phyloP scores from a whole-genome alignment of 2,888 invertebrate genomes.

The Tuta absoluta region DNA sequence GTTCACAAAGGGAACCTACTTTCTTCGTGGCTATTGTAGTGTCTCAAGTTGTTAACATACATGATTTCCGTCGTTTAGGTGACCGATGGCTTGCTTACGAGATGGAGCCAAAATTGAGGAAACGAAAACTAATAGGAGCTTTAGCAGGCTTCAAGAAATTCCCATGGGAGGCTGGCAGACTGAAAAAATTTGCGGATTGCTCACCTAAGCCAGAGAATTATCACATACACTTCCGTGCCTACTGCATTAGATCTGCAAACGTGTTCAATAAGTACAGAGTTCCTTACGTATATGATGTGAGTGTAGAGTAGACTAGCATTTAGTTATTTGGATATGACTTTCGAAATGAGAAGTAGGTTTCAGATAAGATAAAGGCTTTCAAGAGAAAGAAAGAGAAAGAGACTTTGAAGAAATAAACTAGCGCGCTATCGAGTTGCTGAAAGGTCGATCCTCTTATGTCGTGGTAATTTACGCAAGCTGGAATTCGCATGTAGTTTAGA shows the following conservation, averaged over 20 bases:
- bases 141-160: conserved; percentile 68
- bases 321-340: background rate
- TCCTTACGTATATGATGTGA: conserved; percentile 76
- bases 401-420: too few species aligned
- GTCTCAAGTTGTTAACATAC: background rate
- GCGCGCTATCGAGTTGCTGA: too few species aligned
- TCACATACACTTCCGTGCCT: conserved; percentile 76
- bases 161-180: conserved; percentile 76
- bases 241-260: conserved; percentile 70
- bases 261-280: conserved; percentile 69
- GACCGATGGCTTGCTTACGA: conserved; percentile 61
- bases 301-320: conserved; percentile 30
- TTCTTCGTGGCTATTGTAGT: too few species aligned
- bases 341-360: background rate
- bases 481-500: too few species aligned
- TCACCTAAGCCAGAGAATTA: conserved; percentile 65
- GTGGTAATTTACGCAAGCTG: too few species aligned
- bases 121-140: conserved; percentile 72
- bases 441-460: too few species aligned
- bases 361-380: too few species aligned
- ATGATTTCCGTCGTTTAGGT: conserved; percentile 43
- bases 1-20: too few species aligned
- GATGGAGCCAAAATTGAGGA: conserved; percentile 53
- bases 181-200: conserved; percentile 76
- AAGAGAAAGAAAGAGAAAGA: too few species aligned